A percentile compares a stretch with the other conserved stretches of the same genome.
phyloP scores from a whole-genome alignment of 23 tunicate genomes.

The Halocynthia roretzi region DNA sequence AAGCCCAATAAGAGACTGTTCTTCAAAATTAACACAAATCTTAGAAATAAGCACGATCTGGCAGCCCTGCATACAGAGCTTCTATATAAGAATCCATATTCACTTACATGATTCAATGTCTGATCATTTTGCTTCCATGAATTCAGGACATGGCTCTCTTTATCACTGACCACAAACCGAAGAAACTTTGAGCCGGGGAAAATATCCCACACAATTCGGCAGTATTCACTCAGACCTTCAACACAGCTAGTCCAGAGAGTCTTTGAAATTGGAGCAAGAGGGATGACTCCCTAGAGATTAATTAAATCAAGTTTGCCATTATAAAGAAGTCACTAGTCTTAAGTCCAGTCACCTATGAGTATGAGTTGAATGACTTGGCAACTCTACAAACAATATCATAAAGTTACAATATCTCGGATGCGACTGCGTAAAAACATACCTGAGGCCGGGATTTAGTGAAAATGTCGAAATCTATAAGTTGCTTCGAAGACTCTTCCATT shows the following conservation, averaged over 20 bases:
- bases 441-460: slow-evolving; percentile 65
- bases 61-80: neutral
- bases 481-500: slow-evolving; percentile 73
- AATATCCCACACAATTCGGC: slow-evolving; percentile 93
- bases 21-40: too few relatives aligned
- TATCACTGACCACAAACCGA: slow-evolving; percentile 68
- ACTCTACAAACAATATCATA: too few relatives aligned
- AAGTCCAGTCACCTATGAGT: too few relatives aligned
- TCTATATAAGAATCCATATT: neutral
- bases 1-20: too few relatives aligned
- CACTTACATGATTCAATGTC: slow-evolving; percentile 23
- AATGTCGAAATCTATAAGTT: slow-evolving; percentile 71
- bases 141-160: slow-evolving; percentile 27
- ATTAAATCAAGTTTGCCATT: neutral
- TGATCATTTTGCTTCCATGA: slow-evolving; percentile 70
- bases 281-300: slow-evolving; percentile 46
- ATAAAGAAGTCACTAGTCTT: neutral
- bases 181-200: slow-evolving; percentile 60
- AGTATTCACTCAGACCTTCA: slow-evolving; percentile 90
- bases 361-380: too few relatives aligned
- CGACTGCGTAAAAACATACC: neutral
- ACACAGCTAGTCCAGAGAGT: slow-evolving; percentile 68
- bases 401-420: too few relatives aligned
- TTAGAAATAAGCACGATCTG: neutral
- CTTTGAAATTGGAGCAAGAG: slow-evolving; percentile 62